Percentiles rank a stretch among this genome's conserved stretches.
These are phyloP conservation scores for Thelaira solivaga DNA, from an alignment of 2,888 invertebrate species.

Conservation along the genomic window DNA sequence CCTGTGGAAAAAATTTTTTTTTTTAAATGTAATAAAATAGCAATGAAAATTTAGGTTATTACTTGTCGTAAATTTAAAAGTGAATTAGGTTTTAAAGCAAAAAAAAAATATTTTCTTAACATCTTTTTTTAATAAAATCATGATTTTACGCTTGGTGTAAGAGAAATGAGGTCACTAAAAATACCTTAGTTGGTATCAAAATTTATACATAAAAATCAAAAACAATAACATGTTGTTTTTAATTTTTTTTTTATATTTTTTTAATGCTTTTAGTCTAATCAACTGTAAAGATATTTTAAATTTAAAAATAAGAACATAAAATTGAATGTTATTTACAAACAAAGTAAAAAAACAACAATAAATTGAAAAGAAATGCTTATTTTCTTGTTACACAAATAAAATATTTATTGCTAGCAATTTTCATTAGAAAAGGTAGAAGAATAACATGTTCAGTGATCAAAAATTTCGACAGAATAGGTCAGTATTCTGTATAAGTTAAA, in stretches of 20 bases:
- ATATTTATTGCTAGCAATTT: slow-evolving; percentile 8
- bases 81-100: no score
- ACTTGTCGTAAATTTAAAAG: no score
- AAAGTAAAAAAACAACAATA: neutral
- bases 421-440: neutral
- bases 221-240: neutral
- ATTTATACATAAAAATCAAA: no score
- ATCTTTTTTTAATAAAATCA: no score
- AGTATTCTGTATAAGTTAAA: no score
- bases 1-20: no score
- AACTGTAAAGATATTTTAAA: neutral
- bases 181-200: no score
- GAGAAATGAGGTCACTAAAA: no score
- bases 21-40: no score
- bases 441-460: neutral
- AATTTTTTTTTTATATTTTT: neutral
- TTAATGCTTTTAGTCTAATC: slow-evolving; percentile 9
- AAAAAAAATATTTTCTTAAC: no score
- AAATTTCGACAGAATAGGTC: slow-evolving; percentile 11
- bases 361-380: neutral
- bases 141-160: no score
- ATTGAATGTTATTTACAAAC: neutral
- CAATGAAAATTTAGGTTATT: no score
- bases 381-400: neutral
- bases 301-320: neutral